These are phyloP conservation scores for Mechanitis messenoides DNA, from an alignment of 2,888 invertebrate species.

Conservation along the genomic window DNA sequence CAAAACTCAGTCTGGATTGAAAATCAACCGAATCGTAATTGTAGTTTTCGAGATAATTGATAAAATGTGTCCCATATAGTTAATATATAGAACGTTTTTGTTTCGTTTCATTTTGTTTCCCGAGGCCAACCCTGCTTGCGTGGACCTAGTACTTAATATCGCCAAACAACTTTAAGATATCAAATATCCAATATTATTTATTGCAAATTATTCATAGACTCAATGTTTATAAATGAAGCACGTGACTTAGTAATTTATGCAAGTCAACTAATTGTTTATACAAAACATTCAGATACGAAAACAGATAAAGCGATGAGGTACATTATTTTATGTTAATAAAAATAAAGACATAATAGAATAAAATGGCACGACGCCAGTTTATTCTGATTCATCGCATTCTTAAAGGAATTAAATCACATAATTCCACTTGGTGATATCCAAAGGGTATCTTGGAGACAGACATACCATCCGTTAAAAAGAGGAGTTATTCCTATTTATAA, in stretches of 20 bases:
- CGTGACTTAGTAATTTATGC: conserved; percentile 17
- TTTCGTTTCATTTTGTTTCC: too few relatives aligned
- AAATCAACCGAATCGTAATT: too few relatives aligned
- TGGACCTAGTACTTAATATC: too few relatives aligned
- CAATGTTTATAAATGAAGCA: conserved; percentile 16
- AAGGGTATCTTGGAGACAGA: neutral
- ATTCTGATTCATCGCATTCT: conserved; percentile 30
- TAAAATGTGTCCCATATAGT: too few relatives aligned
- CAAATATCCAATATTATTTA: too few relatives aligned
- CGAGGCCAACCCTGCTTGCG: too few relatives aligned
- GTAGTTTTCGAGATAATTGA: too few relatives aligned
- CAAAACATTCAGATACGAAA: conserved; percentile 17
- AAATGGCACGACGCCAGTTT: conserved; percentile 32
- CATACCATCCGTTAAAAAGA: neutral
- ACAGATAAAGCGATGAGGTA: conserved; percentile 11
- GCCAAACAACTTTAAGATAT: too few relatives aligned
- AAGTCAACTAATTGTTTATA: conserved; percentile 10
- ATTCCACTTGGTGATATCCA: conserved; percentile 17
- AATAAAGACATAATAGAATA: conserved; percentile 29
- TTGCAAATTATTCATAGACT: neutral
- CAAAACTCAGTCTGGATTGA: too few relatives aligned
- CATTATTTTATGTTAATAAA: conserved; percentile 16
- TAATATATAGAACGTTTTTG: too few relatives aligned
- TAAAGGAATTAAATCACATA: conserved; percentile 21
- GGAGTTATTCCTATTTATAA: neutral